Percentiles rank a stretch among this genome's conserved stretches.
phyloP scores from a whole-genome alignment of 2,888 invertebrate genomes.

The Hoplodrina blanda region DNA sequence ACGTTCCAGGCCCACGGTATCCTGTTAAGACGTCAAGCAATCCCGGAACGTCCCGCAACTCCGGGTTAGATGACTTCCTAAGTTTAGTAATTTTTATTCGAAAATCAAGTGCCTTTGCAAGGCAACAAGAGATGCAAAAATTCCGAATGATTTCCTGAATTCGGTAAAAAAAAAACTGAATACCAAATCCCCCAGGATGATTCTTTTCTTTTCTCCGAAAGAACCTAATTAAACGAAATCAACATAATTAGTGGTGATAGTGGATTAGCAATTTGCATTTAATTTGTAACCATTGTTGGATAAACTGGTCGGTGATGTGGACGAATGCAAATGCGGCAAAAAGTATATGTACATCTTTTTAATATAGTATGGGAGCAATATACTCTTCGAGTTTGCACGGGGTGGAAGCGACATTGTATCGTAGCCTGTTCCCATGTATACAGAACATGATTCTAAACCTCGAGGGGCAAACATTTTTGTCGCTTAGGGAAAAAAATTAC shows the following conservation, averaged over 20 bases:
- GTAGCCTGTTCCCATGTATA: no score
- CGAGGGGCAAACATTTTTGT: no score
- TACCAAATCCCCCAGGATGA: conserved; percentile 5
- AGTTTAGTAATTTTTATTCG: conserved; percentile 8
- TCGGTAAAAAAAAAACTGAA: conserved; percentile 28
- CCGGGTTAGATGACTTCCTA: conserved; percentile 7
- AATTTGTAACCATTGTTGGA: conserved; percentile 37
- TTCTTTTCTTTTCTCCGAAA: conserved; percentile 30
- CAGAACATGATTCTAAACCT: no score
- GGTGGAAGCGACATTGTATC: neutral
- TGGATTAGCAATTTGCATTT: conserved; percentile 57
- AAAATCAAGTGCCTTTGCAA: conserved; percentile 11
- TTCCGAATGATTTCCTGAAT: conserved; percentile 14
- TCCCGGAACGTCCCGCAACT: no score
- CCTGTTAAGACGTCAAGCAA: no score
- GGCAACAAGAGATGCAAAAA: conserved; percentile 1
- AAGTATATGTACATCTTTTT: conserved; percentile 25
- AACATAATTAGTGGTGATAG: conserved; percentile 39
- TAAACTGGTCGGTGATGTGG: conserved; percentile 11
- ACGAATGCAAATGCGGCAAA: conserved; percentile 24
- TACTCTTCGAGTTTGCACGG: no score
- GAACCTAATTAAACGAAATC: conserved; percentile 46
- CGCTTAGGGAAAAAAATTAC: no score
- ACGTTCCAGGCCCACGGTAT: no score
- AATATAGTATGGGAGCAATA: conserved; percentile 39